A percentile compares a stretch with the other conserved stretches of the same genome.
These are phyloP conservation scores for Hipposideros larvatus DNA, from an alignment of 2,797 vertebrate genomes.

Conservation along the genomic window DNA sequence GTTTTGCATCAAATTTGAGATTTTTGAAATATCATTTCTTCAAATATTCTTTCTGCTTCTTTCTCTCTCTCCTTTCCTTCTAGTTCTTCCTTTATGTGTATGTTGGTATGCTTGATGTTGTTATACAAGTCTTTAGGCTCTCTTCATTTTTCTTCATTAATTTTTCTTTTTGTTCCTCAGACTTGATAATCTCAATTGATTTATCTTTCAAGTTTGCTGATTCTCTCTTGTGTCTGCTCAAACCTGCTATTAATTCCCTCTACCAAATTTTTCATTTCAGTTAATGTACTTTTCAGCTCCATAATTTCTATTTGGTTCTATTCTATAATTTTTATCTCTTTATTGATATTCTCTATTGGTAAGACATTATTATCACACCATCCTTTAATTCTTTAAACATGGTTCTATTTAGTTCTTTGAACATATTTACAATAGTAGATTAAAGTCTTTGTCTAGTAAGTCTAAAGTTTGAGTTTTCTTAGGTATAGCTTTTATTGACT, in stretches of 20 bases:
- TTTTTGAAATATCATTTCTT: not conserved
- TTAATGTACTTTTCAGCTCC: not conserved
- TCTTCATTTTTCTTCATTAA: not conserved
- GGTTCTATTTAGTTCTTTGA: not conserved
- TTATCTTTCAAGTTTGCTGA: not conserved
- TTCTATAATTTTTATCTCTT: not conserved
- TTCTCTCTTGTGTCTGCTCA: not conserved
- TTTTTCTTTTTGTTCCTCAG: not conserved
- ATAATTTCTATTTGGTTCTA: not conserved
- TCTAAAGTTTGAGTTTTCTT: not conserved
- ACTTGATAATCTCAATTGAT: not conserved
- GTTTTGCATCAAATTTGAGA: not conserved
- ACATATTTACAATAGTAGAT: not conserved
- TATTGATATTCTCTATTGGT: not conserved
- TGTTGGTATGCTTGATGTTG: not conserved
- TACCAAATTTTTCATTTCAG: not conserved
- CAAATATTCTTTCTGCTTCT: not conserved
- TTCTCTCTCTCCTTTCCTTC: not conserved
- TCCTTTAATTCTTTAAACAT: not conserved
- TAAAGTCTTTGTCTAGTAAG: not conserved
- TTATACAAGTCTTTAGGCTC: not conserved
- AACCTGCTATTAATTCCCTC: not conserved
- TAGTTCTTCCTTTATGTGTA: not conserved
- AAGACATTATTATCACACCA: not conserved
- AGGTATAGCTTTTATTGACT: not conserved